Percentiles rank a stretch among this genome's conserved stretches.
phyloP scores from a whole-genome alignment of 2,797 vertebrate genomes.

The Chelidonichthys spinosus region DNA sequence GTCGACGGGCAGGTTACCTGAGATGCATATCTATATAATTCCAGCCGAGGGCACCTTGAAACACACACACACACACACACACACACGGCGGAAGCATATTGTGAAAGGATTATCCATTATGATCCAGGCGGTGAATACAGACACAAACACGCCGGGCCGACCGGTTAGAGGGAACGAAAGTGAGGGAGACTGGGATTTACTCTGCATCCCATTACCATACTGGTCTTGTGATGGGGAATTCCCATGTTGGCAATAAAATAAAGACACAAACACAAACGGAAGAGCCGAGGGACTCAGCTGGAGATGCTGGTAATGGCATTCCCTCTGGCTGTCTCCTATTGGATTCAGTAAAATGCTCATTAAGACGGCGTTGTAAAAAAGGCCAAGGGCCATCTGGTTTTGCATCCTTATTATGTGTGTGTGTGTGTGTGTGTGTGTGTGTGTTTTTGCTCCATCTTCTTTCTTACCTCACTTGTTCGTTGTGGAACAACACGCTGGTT shows the following conservation, averaged over 20 bases:
- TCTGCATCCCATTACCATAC: conserved; percentile 26
- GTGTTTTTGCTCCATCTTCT: conserved; percentile 10
- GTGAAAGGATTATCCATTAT: conserved; percentile 58
- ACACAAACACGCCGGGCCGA: not conserved
- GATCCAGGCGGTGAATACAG: conserved; percentile 51
- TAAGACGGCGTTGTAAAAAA: conserved; percentile 57
- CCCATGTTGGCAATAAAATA: conserved; percentile 50
- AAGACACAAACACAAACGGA: conserved; percentile 16
- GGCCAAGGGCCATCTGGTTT: conserved; percentile 51
- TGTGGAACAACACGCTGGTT: conserved; percentile 18
- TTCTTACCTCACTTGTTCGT: conserved; percentile 12
- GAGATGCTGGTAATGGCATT: conserved; percentile 66
- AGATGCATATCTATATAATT: conserved; percentile 63
- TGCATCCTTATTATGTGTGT: conserved; percentile 21
- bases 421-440: conserved; percentile 31
- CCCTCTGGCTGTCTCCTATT: conserved; percentile 55
- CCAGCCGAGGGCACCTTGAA: conserved; percentile 73
- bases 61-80: conserved; percentile 13
- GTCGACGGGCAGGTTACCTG: conserved; percentile 52
- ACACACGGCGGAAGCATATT: conserved; percentile 21
- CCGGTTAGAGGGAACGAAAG: conserved; percentile 22
- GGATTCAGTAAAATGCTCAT: conserved; percentile 57
- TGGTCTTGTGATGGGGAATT: conserved; percentile 54
- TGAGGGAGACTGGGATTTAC: conserved; percentile 42
- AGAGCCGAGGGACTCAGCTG: conserved; percentile 56